Conservation (phyloP, 2,888 invertebrate genomes). For the Diaprepes abbreviatus region DNA sequence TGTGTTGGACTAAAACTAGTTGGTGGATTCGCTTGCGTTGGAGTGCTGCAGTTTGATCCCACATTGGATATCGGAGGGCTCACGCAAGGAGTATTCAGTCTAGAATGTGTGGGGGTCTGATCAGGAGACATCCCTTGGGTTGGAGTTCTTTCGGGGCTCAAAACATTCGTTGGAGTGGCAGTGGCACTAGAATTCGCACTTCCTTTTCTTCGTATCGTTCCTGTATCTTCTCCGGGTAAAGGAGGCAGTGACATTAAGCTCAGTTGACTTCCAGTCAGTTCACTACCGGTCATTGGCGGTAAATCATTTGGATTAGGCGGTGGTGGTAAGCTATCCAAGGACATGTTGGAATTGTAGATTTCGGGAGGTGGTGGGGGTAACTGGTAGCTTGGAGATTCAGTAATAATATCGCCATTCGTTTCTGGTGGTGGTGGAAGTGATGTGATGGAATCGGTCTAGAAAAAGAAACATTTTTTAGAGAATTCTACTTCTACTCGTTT, state of each 20-base stretch:
- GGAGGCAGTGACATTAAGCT: slow-evolving; percentile 81
- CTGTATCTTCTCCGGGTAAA: slow-evolving; percentile 72
- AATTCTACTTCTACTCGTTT: no score
- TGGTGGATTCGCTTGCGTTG: slow-evolving; percentile 63
- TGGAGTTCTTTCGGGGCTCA: slow-evolving; percentile 65
- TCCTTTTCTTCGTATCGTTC: slow-evolving; percentile 67
- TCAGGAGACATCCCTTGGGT: slow-evolving; percentile 64
- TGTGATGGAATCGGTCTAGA: slow-evolving; percentile 72
- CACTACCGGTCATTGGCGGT: slow-evolving; percentile 70
- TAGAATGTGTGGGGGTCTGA: slow-evolving; percentile 67
- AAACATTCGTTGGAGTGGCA: slow-evolving; percentile 67
- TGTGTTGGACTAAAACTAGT: slow-evolving; percentile 62
- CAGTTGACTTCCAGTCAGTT: slow-evolving; percentile 79
- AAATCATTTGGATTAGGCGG: slow-evolving; percentile 78
- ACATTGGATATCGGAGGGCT: slow-evolving; percentile 63
- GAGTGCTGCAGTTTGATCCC: slow-evolving; percentile 64
- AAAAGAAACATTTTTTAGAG: no score
- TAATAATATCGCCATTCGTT: slow-evolving; percentile 67
- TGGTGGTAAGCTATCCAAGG: slow-evolving; percentile 85
- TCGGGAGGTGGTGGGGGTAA: slow-evolving; percentile 82
- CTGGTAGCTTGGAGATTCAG: slow-evolving; percentile 70
- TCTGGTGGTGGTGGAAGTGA: slow-evolving; percentile 71
- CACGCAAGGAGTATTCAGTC: slow-evolving; percentile 63
- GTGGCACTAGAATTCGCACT: slow-evolving; percentile 57
- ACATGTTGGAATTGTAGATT: slow-evolving; percentile 83